Evolutionary conservation across 2,113 vertebrate genomes (phyloP).

Genomic region (Gorilla gorilla): DNA sequence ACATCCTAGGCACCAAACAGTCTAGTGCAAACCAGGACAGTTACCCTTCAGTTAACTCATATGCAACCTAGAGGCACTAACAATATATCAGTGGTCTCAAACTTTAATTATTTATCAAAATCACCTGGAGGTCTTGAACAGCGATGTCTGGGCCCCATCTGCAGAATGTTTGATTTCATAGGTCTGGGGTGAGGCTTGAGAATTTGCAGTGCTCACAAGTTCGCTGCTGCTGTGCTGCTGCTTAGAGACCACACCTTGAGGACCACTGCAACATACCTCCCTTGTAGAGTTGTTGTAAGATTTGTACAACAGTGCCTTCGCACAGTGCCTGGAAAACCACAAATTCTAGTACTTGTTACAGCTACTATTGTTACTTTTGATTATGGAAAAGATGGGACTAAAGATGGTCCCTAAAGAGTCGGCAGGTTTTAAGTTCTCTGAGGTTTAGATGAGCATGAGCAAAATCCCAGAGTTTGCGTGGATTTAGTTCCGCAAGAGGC

Average conservation of each 20-base stretch:
- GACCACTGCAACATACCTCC: neutral
- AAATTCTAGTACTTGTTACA: neutral
- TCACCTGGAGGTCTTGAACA: neutral
- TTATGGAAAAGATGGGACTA: neutral
- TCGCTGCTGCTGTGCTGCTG: neutral
- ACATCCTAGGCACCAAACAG: neutral
- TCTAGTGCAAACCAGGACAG: neutral
- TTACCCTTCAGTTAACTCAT: neutral
- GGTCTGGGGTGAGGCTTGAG: neutral
- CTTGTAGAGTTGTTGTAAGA: neutral
- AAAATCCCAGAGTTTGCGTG: neutral
- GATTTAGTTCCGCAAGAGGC: neutral
- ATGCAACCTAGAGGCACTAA: neutral
- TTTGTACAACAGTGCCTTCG: neutral
- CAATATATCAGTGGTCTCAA: neutral
- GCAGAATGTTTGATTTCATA: no score
- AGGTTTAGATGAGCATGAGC: neutral
- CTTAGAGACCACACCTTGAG: neutral
- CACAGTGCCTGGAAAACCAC: neutral
- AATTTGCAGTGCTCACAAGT: neutral
- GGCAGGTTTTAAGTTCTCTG: neutral
- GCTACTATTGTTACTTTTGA: neutral
- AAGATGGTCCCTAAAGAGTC: neutral
- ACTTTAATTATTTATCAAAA: neutral
- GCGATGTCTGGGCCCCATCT: fast-evolving